These are phyloP conservation scores for Rhadina sibilatrix DNA, from an alignment of 2,113 vertebrate genomes.

Conservation along the genomic window DNA sequence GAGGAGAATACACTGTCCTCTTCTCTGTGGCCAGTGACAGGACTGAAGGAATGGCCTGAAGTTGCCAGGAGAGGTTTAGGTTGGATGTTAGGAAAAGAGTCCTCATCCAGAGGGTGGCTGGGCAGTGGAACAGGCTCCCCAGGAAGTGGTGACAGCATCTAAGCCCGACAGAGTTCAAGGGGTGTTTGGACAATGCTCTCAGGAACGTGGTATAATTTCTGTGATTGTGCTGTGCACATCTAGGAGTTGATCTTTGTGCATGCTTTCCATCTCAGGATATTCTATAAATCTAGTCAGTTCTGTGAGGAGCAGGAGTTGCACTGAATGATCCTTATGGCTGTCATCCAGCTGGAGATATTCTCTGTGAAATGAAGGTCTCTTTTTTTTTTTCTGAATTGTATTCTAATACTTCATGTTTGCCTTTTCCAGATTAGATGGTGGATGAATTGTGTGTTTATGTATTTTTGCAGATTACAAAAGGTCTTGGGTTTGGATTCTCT, in stretches of 20 bases:
- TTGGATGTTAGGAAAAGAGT: not conserved
- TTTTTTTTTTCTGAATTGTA: not conserved
- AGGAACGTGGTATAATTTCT: not conserved
- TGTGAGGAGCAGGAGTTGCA: not conserved
- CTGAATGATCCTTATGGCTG: not conserved
- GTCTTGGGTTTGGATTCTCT: slow-evolving; percentile 81
- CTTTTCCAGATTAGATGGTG: not conserved
- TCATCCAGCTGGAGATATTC: not conserved
- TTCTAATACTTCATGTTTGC: not conserved
- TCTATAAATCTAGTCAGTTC: not conserved
- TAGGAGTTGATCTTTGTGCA: not conserved
- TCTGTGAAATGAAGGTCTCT: not conserved
- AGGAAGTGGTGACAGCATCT: not conserved
- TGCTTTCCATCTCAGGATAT: not conserved
- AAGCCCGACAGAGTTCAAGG: not conserved
- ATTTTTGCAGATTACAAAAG: slow-evolving; percentile 79
- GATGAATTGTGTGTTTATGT: not conserved
- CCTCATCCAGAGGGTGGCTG: not conserved
- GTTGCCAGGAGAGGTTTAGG: not conserved
- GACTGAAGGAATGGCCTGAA: not conserved
- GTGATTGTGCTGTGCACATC: not conserved
- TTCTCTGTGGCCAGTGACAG: not conserved
- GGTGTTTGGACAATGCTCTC: not conserved
- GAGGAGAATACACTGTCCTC: not conserved
- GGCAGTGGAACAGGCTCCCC: not conserved